Conservation (phyloP, 2,797 vertebrate species). For the Mormyrops boulengeri region DNA sequence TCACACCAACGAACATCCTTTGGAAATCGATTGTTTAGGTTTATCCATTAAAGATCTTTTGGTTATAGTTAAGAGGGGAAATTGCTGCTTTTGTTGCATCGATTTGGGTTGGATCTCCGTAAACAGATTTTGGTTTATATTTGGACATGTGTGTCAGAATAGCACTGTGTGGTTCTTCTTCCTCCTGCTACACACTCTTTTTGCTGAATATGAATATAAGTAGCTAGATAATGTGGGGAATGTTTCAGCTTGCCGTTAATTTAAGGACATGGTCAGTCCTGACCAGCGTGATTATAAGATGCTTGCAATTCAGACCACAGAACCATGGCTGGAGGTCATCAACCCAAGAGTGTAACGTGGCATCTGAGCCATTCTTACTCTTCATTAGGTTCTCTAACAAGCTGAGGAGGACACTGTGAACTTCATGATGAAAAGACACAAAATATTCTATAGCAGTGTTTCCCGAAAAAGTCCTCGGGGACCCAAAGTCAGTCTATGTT, state of each 20-base stretch:
- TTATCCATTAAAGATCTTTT: not conserved
- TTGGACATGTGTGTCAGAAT: not conserved
- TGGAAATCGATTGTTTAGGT: not conserved
- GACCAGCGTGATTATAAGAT: not conserved
- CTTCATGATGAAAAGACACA: not conserved
- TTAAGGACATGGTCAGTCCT: not conserved
- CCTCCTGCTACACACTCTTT: not conserved
- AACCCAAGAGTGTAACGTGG: not conserved
- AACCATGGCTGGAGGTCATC: not conserved
- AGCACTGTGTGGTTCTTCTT: not conserved
- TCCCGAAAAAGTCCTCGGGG: not conserved
- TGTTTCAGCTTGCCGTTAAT: not conserved
- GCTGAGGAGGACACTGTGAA: not conserved
- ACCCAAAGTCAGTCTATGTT: not conserved
- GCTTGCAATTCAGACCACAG: not conserved
- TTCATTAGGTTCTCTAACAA: not conserved
- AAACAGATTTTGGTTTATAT: not conserved
- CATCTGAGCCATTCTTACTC: not conserved
- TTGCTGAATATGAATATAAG: not conserved
- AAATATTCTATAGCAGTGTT: not conserved
- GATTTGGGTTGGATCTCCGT: not conserved
- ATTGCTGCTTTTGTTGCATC: not conserved
- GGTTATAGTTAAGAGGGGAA: not conserved
- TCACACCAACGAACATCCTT: not conserved
- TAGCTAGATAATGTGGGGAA: not conserved